These are phyloP conservation scores for Zhuqinia jingwanae DNA, from an alignment of 2,888 invertebrate species.

Conservation along the genomic window DNA sequence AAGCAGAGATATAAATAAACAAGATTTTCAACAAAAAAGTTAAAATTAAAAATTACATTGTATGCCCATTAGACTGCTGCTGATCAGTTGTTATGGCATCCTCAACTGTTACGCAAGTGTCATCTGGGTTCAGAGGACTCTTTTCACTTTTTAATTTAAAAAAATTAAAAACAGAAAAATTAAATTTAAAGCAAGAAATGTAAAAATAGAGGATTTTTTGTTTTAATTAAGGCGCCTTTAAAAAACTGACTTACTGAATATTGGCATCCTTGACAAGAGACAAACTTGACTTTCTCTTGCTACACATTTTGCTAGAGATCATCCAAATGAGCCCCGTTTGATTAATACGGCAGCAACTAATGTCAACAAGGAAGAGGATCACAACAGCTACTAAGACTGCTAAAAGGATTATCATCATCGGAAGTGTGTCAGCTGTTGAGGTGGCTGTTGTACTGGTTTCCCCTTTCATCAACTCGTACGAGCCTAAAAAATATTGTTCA, in stretches of 20 bases:
- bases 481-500: slow-evolving; percentile 46
- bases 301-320: slow-evolving; percentile 64
- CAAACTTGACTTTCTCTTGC: slow-evolving; percentile 69
- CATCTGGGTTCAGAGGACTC: slow-evolving; percentile 68
- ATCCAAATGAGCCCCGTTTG: slow-evolving; percentile 81
- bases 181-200: neutral
- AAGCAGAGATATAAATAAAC: no score
- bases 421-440: slow-evolving; percentile 84
- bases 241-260: slow-evolving; percentile 56
- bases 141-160: slow-evolving; percentile 67
- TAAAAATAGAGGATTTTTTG: slow-evolving; percentile 1
- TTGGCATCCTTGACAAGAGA: slow-evolving; percentile 68
- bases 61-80: slow-evolving; percentile 12
- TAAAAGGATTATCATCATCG: slow-evolving; percentile 91
- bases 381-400: slow-evolving; percentile 87
- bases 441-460: slow-evolving; percentile 38
- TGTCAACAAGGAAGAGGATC: slow-evolving; percentile 88
- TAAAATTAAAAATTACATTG: slow-evolving; percentile 38
- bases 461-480: slow-evolving; percentile 47
- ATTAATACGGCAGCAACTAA: slow-evolving; percentile 88
- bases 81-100: slow-evolving; percentile 24
- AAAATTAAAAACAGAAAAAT: slow-evolving; percentile 30
- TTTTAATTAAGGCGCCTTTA: neutral
- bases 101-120: neutral
- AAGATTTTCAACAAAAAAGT: neutral